phyloP scores from a whole-genome alignment of 1,140 invertebrate genomes.

The Reticulitermes speratus region DNA sequence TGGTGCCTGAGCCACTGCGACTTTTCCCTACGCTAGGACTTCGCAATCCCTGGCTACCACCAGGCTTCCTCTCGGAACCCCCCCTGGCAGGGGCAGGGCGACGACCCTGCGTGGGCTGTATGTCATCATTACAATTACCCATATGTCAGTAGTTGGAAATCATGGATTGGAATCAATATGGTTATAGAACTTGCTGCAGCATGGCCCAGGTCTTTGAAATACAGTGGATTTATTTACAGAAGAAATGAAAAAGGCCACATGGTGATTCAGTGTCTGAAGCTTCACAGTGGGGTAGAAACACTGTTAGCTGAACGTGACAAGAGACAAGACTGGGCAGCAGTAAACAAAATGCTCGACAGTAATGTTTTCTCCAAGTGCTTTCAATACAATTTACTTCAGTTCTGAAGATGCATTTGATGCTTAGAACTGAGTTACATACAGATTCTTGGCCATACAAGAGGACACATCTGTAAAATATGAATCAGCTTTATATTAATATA shows the following conservation, averaged over 20 bases:
- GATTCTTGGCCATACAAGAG: not conserved
- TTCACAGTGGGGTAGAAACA: not conserved
- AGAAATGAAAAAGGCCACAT: not conserved
- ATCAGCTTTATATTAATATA: not conserved
- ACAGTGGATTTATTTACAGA: not conserved
- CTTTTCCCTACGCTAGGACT: slow-evolving; percentile 34
- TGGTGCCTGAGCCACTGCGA: slow-evolving; percentile 29
- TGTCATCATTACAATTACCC: slow-evolving; percentile 16
- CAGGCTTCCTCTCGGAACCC: slow-evolving; percentile 30
- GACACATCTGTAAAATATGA: slow-evolving; percentile 2
- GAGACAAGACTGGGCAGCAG: not conserved
- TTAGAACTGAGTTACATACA: not conserved
- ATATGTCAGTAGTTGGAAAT: not conserved
- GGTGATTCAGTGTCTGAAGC: not conserved
- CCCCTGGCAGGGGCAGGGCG: slow-evolving; percentile 24
- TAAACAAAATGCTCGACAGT: not conserved
- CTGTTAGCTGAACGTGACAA: not conserved
- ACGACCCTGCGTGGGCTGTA: slow-evolving; percentile 29
- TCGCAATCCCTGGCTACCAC: slow-evolving; percentile 31
- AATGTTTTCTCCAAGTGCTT: not conserved
- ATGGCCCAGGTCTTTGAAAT: not conserved
- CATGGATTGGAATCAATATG: not conserved
- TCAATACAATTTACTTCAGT: not conserved
- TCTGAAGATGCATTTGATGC: not conserved
- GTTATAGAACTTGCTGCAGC: not conserved